Base-by-base conservation (phyloP, 1,140 invertebrate genomes). In the Hesperophylax magnus region DNA sequence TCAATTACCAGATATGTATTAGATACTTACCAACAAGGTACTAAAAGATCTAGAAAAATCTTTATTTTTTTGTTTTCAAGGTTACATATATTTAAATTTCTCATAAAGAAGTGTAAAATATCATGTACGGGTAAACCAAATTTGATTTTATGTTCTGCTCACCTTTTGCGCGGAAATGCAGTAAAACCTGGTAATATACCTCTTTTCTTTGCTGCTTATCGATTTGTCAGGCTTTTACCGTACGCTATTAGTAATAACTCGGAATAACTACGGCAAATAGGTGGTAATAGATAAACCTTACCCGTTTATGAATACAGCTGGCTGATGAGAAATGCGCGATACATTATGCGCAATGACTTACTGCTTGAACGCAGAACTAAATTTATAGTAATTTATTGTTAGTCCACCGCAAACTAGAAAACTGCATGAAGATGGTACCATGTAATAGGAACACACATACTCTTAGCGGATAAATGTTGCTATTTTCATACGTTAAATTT, bases 211-310 rank as follows among this genome's bases (percentile, higher is more conserved):
- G 24, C 34, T 24, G 60, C 8, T 22, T 67, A 78, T 67, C 77
- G 61, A 78, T 78, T 78, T 78, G 77, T 78, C 77, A 63, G 47
- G 18, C 17, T n/a, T 63, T 27, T 27, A 20, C 54, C 60, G 39
- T 78, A 63, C 61, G 34, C 53, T 78, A 67, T 78, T 39, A 78
- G 56, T 78, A 65, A 67, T 47, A 39, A 18, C 24, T 27, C 20
- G 61, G 61, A 67, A 78, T 78, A 78, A 67, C 65, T 34, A 27
- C 60, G 15, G 61, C 20, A 67, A 78, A 78, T 67, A 65, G 60
- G 77, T 78, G 77, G 77, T 78, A 78, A 78, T 75, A 78, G 58
- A 78, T 78, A 65, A 78, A 77, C 31, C 67, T 60, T 77, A 31
- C 60, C 20, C 22, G 61, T 67, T 67, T 24, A 67, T 53, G 77